These are phyloP conservation scores for Eilema griseolum DNA, from an alignment of 2,888 invertebrate genomes.

Conservation along the genomic window DNA sequence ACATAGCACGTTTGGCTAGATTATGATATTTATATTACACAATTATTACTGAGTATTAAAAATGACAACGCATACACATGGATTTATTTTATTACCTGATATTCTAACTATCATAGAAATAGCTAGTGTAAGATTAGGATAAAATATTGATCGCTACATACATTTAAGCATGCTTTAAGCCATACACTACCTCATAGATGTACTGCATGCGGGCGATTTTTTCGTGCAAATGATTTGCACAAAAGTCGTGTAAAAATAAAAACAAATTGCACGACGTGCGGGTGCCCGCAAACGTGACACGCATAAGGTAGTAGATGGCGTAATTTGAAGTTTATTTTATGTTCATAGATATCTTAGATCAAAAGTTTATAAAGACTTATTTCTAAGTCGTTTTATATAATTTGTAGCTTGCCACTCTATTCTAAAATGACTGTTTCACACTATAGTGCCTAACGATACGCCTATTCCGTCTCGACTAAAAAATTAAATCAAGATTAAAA, in stretches of 20 bases:
- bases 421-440: neutral
- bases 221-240: no score
- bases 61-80: constrained; percentile 22
- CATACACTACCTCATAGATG: no score
- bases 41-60: constrained; percentile 16
- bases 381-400: neutral
- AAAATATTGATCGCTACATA: neutral
- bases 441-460: neutral
- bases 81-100: neutral
- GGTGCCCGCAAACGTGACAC: no score
- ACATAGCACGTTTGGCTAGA: constrained; percentile 45
- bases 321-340: neutral
- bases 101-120: neutral
- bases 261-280: no score
- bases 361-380: neutral
- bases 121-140: neutral
- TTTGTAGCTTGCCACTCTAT: neutral
- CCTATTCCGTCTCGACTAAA: neutral
- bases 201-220: no score
- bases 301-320: no score
- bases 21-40: constrained; percentile 35
- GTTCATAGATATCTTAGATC: neutral
- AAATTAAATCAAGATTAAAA: neutral
- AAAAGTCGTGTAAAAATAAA: no score
- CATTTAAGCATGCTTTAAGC: neutral